Evolutionary conservation across 1,140 invertebrate genomes (phyloP).

Genomic region (Diachasma alloeum): DNA sequence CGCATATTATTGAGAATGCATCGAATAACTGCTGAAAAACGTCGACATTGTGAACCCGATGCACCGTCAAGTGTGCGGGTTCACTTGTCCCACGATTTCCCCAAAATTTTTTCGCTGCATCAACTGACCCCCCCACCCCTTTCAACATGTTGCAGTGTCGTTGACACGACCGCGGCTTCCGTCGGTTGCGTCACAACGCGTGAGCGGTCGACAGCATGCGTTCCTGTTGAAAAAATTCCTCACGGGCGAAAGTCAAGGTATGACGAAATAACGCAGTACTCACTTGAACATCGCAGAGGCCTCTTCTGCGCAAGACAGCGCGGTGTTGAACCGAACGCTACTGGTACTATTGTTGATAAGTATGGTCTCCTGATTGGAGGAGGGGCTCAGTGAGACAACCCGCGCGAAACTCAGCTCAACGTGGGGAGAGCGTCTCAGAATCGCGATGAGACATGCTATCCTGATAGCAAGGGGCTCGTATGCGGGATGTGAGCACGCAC

Average conservation of each 20-base stretch:
- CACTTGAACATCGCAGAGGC: background rate
- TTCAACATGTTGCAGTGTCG: background rate
- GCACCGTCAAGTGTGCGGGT: background rate
- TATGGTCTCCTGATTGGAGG: constrained; percentile 55
- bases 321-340: background rate
- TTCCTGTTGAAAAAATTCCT: constrained; percentile 67
- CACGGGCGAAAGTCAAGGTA: constrained; percentile 64
- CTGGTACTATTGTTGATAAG: background rate
- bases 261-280: constrained; percentile 53
- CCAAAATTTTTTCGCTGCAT: constrained; percentile 47
- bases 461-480: constrained; percentile 53
- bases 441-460: constrained; percentile 26
- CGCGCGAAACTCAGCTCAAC: constrained; percentile 61
- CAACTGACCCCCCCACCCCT: background rate
- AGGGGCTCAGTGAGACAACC: constrained; percentile 62
- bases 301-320: background rate
- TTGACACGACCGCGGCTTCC: constrained; percentile 23
- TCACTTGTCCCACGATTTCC: constrained; percentile 53
- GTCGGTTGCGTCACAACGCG: constrained; percentile 48
- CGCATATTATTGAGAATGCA: background rate
- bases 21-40: background rate
- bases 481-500: constrained; percentile 62
- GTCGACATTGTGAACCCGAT: background rate
- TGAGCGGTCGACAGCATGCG: constrained; percentile 51
- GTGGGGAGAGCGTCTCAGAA: constrained; percentile 37